Evolutionary conservation across 2,888 invertebrate genomes (phyloP), one percentile per base, ranked within the genome.

Genomic region (Tipula lateralis): DNA sequence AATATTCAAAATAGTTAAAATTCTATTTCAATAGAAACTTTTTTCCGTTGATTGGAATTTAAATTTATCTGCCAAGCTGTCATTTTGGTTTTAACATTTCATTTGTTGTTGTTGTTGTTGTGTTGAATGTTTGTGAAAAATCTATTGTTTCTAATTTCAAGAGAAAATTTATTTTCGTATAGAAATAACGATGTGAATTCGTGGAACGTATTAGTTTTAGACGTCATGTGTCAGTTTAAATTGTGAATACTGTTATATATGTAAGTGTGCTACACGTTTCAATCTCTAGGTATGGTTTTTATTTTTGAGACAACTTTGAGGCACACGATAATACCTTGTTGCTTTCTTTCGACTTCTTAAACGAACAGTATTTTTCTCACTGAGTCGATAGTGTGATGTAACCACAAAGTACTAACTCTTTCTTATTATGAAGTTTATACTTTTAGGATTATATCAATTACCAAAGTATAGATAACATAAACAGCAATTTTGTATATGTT

Each of bases 61-160:
- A 66, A 66, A 66, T 66, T 66, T 66, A 24, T 24, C 66, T 66
- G 66, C 24, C 66, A 66, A 66, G 66, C 66, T 66, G 66, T 66
- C 66, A 66, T 66, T 66, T 24, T 66, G 13, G 66, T 66, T 66
- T 66, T 66, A 66, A 66, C 24, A 24, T 24, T 66, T 66, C 19
- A 44, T n/a, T 44, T 44, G 2, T 44, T 39, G 32, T 9, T 19
- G 24, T 24, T 50, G n/a, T 44, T 44, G n/a, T 16, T 16, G 16
- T 7, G n/a, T 16, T 6, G 36, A 7, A 3, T 50, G 44, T 5
- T 19, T 50, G 44, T 66, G 24, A 24, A 66, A 24, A 66, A 24
- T 66, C 66, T 66, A 66, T 66, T 66, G 66, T 66, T 12, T 24
- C 24, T 24, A 24, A 19, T 66, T 66, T 66, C 12, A 24, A 13